Base-by-base conservation (phyloP, 2,888 invertebrate genomes). In the Aphidius colemani region DNA sequence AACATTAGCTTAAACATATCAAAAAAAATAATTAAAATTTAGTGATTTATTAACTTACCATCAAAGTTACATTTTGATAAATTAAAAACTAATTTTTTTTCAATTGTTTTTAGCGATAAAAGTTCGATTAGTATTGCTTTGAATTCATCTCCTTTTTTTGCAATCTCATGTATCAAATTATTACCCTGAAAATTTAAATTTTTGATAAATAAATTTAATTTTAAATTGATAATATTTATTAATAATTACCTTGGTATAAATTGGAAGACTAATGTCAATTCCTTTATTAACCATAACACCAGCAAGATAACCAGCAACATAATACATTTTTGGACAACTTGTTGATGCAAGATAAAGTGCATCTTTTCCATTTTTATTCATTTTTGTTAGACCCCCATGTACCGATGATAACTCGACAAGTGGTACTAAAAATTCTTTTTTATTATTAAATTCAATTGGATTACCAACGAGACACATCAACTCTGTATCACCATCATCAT, bases 291-390 rank as follows among this genome's bases (percentile, higher is more conserved):
- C 46, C 70, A 78, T 73, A 5, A 71, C 69, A 3, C 77, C 78
- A 1, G 75, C 78, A 5, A 80, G 63, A 49, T 79, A 79, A 7
- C 80, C 78, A 6, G 76, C 65, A 2, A 79, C 72, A 53, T 75
- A 78, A 0, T 77, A 68, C 68, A 75, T 74, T 61, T 72, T 65
- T 1, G 76, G 75, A 53, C 73, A 76, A 58, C 76, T 77, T 51
- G 77, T 72, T 0, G 78, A 76, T 3, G 79, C 77, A 39, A 80
- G 64, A 41, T 78, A 80, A 7, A 80, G 72, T 10, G 80, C 80
- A 59, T 80, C 77, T 53, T 77, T 72, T 39, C 73, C 73, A 4
- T 70, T 71, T 61, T 73, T 70, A 48, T 80, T 80, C 8, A 60
- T 68, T 50, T 61, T 67, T 9, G 74, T 68, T 4, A 80, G 62